Evolutionary conservation across 2,797 vertebrate genomes (phyloP).

Genomic region (Sebastes alutus): DNA sequence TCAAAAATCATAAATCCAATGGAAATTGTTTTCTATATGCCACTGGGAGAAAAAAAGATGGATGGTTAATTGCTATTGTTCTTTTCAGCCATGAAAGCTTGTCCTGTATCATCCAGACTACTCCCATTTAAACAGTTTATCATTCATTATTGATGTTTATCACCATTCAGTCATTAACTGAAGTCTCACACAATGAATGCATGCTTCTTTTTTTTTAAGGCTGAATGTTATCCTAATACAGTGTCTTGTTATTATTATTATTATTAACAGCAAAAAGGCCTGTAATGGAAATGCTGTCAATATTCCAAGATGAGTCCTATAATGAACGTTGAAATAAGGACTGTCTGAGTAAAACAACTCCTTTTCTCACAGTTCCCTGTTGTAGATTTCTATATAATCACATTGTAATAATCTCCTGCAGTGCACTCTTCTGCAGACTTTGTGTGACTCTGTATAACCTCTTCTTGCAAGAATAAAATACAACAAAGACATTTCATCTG

Average conservation of each 20-base stretch:
- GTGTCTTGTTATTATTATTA: neutral
- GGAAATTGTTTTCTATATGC: constrained; percentile 73
- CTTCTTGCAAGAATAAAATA: no score
- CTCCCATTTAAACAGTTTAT: constrained; percentile 18
- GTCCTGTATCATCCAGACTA: constrained; percentile 41
- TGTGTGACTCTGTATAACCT: no score
- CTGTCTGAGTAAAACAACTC: no score
- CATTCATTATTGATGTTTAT: neutral
- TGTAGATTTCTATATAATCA: no score
- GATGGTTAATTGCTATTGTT: constrained; percentile 79
- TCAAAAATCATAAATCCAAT: constrained; percentile 71
- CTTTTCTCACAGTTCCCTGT: no score
- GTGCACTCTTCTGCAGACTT: no score
- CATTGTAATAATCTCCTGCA: no score
- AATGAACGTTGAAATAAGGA: no score
- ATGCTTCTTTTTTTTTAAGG: constrained; percentile 13
- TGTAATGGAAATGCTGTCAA: neutral
- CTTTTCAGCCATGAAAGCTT: constrained; percentile 62
- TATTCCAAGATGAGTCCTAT: no score
- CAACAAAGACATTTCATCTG: no score
- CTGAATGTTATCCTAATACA: constrained; percentile 10
- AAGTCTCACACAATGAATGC: neutral
- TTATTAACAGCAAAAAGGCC: neutral
- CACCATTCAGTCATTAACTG: neutral
- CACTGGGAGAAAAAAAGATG: constrained; percentile 69